phyloP scores from a whole-genome alignment of 2,888 invertebrate species.

The Coelopa pilipes region DNA sequence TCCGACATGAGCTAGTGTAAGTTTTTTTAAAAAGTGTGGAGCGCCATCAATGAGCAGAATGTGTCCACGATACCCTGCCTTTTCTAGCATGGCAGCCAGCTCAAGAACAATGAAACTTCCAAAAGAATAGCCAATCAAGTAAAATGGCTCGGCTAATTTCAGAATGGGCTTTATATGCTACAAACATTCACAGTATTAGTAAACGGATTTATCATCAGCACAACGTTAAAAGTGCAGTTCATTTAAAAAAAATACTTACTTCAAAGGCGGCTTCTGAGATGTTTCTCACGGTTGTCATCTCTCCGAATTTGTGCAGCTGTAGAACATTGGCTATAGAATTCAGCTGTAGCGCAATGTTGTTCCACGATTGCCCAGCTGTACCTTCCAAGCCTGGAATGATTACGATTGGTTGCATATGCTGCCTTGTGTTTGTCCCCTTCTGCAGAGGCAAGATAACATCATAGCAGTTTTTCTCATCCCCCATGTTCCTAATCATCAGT shows the following conservation, averaged over 20 bases:
- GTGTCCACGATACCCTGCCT: slow-evolving; percentile 72
- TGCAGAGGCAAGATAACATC: slow-evolving; percentile 70
- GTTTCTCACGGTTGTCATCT: slow-evolving; percentile 52
- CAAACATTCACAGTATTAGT: slow-evolving; percentile 48
- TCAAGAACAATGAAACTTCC: slow-evolving; percentile 84
- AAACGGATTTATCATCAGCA: not conserved
- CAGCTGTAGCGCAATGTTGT: slow-evolving; percentile 55
- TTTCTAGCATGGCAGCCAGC: slow-evolving; percentile 78
- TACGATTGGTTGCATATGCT: slow-evolving; percentile 52
- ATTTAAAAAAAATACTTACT: slow-evolving; percentile 46
- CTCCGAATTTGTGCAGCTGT: slow-evolving; percentile 58
- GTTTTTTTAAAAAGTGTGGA: slow-evolving; percentile 75
- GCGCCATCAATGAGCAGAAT: slow-evolving; percentile 85
- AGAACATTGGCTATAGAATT: slow-evolving; percentile 54
- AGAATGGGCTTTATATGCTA: slow-evolving; percentile 73
- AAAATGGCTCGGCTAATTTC: slow-evolving; percentile 73
- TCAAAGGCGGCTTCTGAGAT: slow-evolving; percentile 55
- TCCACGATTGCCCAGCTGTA: slow-evolving; percentile 68
- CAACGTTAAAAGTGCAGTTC: not conserved
- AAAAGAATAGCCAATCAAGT: slow-evolving; percentile 88
- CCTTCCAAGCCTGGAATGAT: slow-evolving; percentile 79
- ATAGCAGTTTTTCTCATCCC: slow-evolving; percentile 71
- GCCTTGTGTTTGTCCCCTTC: slow-evolving; percentile 58
- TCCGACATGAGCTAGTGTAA: slow-evolving; percentile 57
- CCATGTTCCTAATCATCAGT: slow-evolving; percentile 72